These are phyloP conservation scores for Chrysolina oricalcia DNA, from an alignment of 2,888 invertebrate species.

Conservation along the genomic window DNA sequence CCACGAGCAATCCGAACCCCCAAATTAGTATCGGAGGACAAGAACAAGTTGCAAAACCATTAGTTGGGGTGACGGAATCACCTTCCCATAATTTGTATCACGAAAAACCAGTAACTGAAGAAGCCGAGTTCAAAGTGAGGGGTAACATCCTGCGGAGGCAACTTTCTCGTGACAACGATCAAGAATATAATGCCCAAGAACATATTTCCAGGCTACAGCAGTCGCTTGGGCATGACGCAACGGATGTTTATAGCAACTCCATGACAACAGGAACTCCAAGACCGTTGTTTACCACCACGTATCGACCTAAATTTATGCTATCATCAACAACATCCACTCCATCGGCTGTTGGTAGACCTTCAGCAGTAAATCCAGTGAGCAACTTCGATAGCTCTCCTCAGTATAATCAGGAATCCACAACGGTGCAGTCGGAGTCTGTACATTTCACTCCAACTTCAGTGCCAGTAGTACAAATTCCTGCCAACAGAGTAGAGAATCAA, in stretches of 20 bases:
- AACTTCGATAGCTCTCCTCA: conserved; percentile 56
- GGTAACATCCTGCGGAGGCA: conserved; percentile 79
- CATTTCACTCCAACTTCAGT: conserved; percentile 73
- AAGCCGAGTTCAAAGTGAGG: conserved; percentile 70
- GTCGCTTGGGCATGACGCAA: conserved; percentile 78
- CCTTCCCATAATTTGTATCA: conserved; percentile 63
- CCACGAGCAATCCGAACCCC: background rate
- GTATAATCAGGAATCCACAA: conserved; percentile 65
- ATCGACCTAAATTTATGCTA: conserved; percentile 72
- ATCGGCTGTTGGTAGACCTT: conserved; percentile 60
- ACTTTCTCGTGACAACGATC: conserved; percentile 74
- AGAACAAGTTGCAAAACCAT: conserved; percentile 66
- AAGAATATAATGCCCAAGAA: conserved; percentile 72
- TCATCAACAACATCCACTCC: conserved; percentile 71
- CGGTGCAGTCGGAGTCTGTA: conserved; percentile 73
- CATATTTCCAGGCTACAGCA: conserved; percentile 76
- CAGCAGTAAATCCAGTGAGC: conserved; percentile 51
- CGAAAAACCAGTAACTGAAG: conserved; percentile 75
- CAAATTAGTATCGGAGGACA: conserved; percentile 30
- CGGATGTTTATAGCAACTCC: conserved; percentile 81
- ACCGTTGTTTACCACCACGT: conserved; percentile 81
- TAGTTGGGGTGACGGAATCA: conserved; percentile 50
- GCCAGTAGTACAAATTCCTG: conserved; percentile 75
- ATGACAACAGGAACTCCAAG: conserved; percentile 78
- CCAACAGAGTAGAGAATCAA: conserved; percentile 56